A percentile compares a stretch with the other conserved stretches of the same genome.
These are phyloP conservation scores for Pocillopora damicornis DNA, from an alignment of 64 coral and sea anemone species.

Conservation along the genomic window DNA sequence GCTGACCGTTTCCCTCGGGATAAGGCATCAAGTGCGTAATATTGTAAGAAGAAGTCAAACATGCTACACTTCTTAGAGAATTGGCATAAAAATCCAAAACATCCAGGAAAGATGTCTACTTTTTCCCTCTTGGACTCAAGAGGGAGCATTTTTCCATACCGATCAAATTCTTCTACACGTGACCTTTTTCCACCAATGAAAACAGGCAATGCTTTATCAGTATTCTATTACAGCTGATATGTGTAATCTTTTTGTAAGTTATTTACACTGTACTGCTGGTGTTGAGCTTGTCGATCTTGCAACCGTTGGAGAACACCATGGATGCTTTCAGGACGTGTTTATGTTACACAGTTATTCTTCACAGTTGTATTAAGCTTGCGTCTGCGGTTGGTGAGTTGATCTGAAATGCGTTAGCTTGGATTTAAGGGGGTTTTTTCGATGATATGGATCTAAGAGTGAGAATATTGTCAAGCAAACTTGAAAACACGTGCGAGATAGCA, in stretches of 20 bases:
- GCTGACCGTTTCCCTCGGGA: too few species aligned
- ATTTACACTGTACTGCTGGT: not conserved
- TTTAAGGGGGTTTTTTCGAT: not conserved
- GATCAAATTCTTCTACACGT: not conserved
- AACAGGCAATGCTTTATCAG: not conserved
- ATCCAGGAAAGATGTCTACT: not conserved
- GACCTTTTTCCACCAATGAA: not conserved
- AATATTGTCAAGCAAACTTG: too few species aligned
- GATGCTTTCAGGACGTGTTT: not conserved
- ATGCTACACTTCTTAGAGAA: too few species aligned
- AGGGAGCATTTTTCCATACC: not conserved
- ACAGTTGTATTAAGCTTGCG: not conserved
- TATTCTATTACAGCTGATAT: not conserved
- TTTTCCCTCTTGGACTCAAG: not conserved
- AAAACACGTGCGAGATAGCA: too few species aligned
- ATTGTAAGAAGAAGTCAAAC: too few species aligned
- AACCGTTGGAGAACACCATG: not conserved
- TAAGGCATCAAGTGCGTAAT: too few species aligned
- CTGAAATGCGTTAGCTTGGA: not conserved
- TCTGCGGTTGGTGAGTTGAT: not conserved
- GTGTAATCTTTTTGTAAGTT: not conserved
- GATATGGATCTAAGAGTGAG: too few species aligned
- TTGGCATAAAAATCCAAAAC: not conserved
- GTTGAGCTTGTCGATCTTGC: not conserved
- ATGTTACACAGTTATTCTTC: not conserved